phyloP scores from a whole-genome alignment of 2,888 invertebrate species.

The Craniophora ligustri region DNA sequence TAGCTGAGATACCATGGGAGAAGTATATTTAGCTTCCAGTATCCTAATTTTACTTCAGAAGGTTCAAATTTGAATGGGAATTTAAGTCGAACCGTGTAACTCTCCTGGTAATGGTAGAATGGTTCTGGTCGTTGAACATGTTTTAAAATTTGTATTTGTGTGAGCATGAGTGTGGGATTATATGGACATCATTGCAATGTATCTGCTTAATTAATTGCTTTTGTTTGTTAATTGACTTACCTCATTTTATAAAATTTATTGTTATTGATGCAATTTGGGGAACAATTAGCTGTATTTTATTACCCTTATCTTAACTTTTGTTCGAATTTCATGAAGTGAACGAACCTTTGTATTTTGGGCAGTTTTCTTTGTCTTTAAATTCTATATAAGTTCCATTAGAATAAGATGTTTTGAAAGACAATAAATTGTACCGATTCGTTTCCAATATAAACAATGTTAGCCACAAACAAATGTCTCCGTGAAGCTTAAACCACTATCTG shows the following conservation, averaged over 20 bases:
- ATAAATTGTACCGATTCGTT: conserved; percentile 1
- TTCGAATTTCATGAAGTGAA: conserved; percentile 17
- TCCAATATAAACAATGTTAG: conserved; percentile 23
- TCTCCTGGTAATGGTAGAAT: conserved; percentile 59
- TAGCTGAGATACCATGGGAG: conserved; percentile 47
- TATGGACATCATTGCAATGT: conserved; percentile 60
- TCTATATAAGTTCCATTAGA: neutral
- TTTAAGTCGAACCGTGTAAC: conserved; percentile 58
- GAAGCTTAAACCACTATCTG: conserved; percentile 36
- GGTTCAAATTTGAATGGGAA: conserved; percentile 58
- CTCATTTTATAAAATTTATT: conserved; percentile 52
- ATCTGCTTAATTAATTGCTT: conserved; percentile 64
- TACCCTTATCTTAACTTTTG: conserved; percentile 36
- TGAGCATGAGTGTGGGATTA: conserved; percentile 62
- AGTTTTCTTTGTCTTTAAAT: neutral
- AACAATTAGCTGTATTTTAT: conserved; percentile 49
- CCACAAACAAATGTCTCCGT: conserved; percentile 50
- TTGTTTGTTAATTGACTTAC: conserved; percentile 59
- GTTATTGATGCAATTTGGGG: conserved; percentile 42
- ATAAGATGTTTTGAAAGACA: neutral
- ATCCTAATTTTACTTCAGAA: conserved; percentile 55
- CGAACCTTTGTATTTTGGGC: neutral
- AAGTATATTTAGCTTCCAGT: conserved; percentile 51
- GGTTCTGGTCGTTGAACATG: conserved; percentile 72
- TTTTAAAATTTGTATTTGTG: conserved; percentile 67